These are phyloP conservation scores for Agrypnus murinus DNA, from an alignment of 2,888 invertebrate genomes.

Conservation along the genomic window DNA sequence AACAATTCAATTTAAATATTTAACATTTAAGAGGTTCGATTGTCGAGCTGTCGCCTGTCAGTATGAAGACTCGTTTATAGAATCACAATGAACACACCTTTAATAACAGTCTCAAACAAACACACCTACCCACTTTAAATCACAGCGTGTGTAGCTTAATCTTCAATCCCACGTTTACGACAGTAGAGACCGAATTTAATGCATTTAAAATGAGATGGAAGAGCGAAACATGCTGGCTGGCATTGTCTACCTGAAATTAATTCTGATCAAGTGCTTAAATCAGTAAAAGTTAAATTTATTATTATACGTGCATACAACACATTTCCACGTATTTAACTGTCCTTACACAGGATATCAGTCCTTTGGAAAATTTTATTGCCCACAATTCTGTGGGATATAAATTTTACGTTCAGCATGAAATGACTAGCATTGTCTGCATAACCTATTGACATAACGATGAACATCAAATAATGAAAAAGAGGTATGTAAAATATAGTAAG, in stretches of 20 bases:
- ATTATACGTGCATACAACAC: conserved; percentile 4
- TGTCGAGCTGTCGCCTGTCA: conserved; percentile 16
- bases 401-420: background rate
- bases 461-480: no score
- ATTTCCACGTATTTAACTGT: conserved; percentile 7
- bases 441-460: background rate
- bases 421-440: conserved; percentile 1
- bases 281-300: conserved; percentile 20
- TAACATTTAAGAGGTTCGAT: background rate
- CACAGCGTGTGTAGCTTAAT: conserved; percentile 31
- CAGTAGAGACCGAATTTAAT: conserved; percentile 6
- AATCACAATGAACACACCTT: conserved; percentile 46
- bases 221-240: background rate
- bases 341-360: background rate
- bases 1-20: background rate
- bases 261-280: conserved; percentile 26
- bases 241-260: conserved; percentile 34
- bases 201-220: conserved; percentile 27
- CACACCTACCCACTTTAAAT: conserved; percentile 47
- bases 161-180: conserved; percentile 28
- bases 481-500: no score
- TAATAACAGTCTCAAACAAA: conserved; percentile 47
- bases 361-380: conserved; percentile 10
- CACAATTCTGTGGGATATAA: conserved; percentile 7
- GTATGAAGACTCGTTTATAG: conserved; percentile 43